phyloP scores from a whole-genome alignment of 2,113 vertebrate species.

The Monarcha castaneiventris region DNA sequence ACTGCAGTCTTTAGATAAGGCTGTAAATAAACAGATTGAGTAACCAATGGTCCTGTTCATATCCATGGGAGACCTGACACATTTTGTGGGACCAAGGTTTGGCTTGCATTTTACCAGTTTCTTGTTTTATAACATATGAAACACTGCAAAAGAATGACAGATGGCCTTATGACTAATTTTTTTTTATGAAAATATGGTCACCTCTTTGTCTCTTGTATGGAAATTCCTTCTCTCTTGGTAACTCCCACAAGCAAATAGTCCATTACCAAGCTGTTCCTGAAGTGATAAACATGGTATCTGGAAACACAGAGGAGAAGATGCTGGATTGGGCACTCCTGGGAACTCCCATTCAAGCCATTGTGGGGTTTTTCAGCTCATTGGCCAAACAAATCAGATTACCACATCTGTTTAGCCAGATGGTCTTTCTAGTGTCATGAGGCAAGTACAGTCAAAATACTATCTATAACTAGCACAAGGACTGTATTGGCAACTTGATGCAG shows the following conservation, averaged over 20 bases:
- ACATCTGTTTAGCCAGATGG: constrained; percentile 38
- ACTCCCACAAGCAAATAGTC: neutral
- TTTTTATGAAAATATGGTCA: neutral
- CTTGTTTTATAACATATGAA: neutral
- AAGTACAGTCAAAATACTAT: neutral
- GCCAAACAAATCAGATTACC: constrained; percentile 22
- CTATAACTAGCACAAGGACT: neutral
- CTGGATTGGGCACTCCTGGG: neutral
- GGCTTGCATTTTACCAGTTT: neutral
- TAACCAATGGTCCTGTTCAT: neutral
- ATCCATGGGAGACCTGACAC: neutral
- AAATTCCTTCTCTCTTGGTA: neutral
- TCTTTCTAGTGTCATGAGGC: neutral
- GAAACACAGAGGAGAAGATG: neutral
- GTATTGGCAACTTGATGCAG: neutral
- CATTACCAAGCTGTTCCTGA: neutral
- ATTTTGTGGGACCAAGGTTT: neutral
- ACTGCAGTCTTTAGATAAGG: neutral
- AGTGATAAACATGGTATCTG: neutral
- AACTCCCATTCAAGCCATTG: neutral
- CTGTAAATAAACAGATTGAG: neutral
- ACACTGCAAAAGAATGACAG: neutral
- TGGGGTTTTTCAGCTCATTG: neutral
- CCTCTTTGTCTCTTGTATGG: neutral
- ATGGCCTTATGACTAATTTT: neutral